Conservation (phyloP, 1,140 invertebrate species). For the Carcinoscorpius rotundicauda region DNA sequence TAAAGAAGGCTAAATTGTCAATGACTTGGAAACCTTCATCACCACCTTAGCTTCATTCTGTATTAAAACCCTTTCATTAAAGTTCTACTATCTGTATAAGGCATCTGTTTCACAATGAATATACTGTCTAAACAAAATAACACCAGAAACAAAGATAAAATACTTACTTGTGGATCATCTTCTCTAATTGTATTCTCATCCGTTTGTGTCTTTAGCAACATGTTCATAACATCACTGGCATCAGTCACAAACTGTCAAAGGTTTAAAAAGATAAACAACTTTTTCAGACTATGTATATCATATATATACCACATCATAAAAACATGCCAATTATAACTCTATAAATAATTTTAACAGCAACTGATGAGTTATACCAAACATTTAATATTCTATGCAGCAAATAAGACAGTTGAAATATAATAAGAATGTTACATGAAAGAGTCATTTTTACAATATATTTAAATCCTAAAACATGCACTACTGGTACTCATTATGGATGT, state of each 20-base stretch:
- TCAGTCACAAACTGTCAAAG: constrained; percentile 64
- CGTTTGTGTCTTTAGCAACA: constrained; percentile 82
- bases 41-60: background rate
- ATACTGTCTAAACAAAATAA: background rate
- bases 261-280: constrained; percentile 9
- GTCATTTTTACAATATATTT: too few species aligned
- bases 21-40: background rate
- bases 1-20: background rate
- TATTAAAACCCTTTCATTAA: background rate
- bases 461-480: too few species aligned
- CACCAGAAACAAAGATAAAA: constrained; percentile 1
- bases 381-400: too few species aligned
- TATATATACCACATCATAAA: background rate
- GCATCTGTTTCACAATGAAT: background rate
- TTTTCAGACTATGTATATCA: background rate
- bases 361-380: background rate
- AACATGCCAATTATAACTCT: background rate
- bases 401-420: too few species aligned
- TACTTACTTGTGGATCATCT: constrained; percentile 79
- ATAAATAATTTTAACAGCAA: constrained; percentile 3
- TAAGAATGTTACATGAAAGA: too few species aligned
- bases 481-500: too few species aligned
- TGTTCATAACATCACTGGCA: constrained; percentile 92
- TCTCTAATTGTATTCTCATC: constrained; percentile 53
- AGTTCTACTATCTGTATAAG: background rate